These are phyloP conservation scores for Contarinia nasturtii DNA, from an alignment of 1,140 invertebrate genomes.

Conservation along the genomic window DNA sequence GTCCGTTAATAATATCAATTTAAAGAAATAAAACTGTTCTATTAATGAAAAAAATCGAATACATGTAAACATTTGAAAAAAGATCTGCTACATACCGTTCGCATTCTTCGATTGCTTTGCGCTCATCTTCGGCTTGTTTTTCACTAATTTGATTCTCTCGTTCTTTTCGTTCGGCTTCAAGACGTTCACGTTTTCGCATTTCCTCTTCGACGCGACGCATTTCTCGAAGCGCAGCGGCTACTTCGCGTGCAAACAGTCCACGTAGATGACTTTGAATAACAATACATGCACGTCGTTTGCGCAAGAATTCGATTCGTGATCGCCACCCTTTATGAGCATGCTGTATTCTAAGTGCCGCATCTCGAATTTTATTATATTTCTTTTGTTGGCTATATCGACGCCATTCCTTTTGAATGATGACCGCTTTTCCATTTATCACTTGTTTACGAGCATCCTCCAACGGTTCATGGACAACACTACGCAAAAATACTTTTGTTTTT, in stretches of 20 bases:
- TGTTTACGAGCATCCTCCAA: constrained; percentile 60
- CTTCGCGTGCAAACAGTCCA: constrained; percentile 76
- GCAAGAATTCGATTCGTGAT: constrained; percentile 60
- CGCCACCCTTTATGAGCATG: constrained; percentile 75
- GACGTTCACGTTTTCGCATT: constrained; percentile 56
- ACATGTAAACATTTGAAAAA: too few species aligned
- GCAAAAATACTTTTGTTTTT: constrained; percentile 74
- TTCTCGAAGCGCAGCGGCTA: constrained; percentile 65
- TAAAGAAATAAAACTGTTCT: too few species aligned
- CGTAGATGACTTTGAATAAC: constrained; percentile 77
- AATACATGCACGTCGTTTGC: constrained; percentile 64
- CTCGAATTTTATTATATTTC: constrained; percentile 44
- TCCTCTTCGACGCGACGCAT: constrained; percentile 85
- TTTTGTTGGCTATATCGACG: constrained; percentile 38
- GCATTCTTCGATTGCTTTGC: constrained; percentile 27
- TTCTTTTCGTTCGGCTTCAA: constrained; percentile 11
- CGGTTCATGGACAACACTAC: constrained; percentile 67
- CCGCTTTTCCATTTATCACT: constrained; percentile 47
- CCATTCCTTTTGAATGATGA: constrained; percentile 65
- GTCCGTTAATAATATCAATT: too few species aligned
- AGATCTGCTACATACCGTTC: constrained; percentile 26
- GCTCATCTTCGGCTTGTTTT: constrained; percentile 20
- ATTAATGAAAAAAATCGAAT: too few species aligned
- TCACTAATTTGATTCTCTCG: constrained; percentile 17
- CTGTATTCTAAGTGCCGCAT: constrained; percentile 63